These are phyloP conservation scores for Gorsachius goisagi DNA, from an alignment of 2,113 vertebrate species.

Conservation along the genomic window DNA sequence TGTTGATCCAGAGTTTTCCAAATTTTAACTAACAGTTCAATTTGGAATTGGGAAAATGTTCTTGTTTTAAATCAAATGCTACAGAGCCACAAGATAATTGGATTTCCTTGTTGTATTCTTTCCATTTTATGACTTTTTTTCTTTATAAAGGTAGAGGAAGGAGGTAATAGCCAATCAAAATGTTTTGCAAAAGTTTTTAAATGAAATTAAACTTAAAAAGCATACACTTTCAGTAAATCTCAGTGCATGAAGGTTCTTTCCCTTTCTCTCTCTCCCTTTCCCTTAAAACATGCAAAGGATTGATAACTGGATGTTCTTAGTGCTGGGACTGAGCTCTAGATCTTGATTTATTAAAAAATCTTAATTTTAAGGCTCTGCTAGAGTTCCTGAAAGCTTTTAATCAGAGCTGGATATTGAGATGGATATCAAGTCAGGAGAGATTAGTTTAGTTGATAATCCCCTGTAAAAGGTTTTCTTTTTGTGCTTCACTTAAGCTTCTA, in stretches of 20 bases:
- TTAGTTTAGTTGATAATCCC: background rate
- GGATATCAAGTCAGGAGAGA: background rate
- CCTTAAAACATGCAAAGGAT: background rate
- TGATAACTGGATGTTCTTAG: background rate
- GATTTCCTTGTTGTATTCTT: background rate
- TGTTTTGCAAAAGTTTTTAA: background rate
- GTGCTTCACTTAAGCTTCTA: background rate
- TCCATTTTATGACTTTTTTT: background rate
- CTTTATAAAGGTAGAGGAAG: background rate
- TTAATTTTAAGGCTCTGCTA: background rate
- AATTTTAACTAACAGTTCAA: constrained; percentile 33
- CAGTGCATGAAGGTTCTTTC: fast-evolving
- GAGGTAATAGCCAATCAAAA: background rate
- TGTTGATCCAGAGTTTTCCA: constrained; percentile 51
- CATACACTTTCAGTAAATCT: background rate
- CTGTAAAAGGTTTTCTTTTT: background rate
- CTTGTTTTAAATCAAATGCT: constrained; percentile 54
- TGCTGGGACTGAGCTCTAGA: background rate
- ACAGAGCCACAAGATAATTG: constrained; percentile 23
- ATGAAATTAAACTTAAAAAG: background rate
- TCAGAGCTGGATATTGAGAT: background rate
- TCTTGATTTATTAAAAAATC: background rate
- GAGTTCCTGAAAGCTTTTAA: background rate
- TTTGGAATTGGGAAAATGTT: constrained; percentile 54
- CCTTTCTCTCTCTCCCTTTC: background rate